Conservation (phyloP, 2,113 vertebrate species). For the Cebus imitator region DNA sequence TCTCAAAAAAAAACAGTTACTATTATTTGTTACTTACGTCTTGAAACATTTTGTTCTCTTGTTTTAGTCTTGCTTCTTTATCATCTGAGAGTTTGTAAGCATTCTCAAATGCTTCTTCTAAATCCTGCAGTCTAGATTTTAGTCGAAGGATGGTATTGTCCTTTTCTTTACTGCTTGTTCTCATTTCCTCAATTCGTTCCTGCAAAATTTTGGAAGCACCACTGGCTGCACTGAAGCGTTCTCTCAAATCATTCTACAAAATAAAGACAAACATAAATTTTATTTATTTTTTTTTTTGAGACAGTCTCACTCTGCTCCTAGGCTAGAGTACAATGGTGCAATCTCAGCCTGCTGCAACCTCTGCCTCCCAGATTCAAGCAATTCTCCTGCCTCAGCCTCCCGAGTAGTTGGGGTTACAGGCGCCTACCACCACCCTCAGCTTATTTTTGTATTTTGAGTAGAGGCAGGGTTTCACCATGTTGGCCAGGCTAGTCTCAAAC, state of each 20-base stretch:
- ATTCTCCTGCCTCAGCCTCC: too few species aligned
- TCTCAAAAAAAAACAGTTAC: too few species aligned
- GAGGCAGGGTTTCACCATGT: too few species aligned
- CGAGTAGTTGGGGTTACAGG: too few species aligned
- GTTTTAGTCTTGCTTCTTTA: constrained; percentile 88
- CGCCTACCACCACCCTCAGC: too few species aligned
- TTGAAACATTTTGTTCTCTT: constrained; percentile 95
- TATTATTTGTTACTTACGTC: constrained; percentile 86
- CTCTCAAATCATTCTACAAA: constrained; percentile 90
- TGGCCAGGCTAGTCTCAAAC: too few species aligned
- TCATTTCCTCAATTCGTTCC: constrained; percentile 91
- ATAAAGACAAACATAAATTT: neutral
- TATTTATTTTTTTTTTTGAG: too few species aligned
- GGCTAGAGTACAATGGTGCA: too few species aligned
- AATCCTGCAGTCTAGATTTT: constrained; percentile 86
- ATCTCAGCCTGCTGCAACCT: too few species aligned
- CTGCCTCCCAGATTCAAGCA: too few species aligned
- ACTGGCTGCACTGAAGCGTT: constrained; percentile 86
- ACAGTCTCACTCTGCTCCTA: too few species aligned
- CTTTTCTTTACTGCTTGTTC: constrained; percentile 88
- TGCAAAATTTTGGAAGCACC: constrained; percentile 87
- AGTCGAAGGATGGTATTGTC: constrained; percentile 86
- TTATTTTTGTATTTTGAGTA: too few species aligned
- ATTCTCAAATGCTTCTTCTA: constrained; percentile 89
- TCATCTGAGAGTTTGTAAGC: constrained; percentile 90